phyloP scores from a whole-genome alignment of 2,113 vertebrate species.

The Rhinopomastus cyanomelas region DNA sequence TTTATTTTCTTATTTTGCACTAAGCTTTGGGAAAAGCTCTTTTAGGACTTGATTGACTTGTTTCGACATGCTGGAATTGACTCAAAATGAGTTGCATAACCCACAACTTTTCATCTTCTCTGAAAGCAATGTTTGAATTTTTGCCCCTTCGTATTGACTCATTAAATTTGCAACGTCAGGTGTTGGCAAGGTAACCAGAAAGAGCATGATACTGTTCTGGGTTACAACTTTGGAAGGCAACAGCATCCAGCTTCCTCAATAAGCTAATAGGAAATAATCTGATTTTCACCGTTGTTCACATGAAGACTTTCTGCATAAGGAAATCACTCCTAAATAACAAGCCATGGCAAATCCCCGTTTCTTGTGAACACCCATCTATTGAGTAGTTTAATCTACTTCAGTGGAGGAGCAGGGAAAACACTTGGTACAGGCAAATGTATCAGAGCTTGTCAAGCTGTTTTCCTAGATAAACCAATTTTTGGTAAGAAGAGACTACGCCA shows the following conservation, averaged over 20 bases:
- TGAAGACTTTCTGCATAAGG: not conserved
- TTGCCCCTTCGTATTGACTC: constrained; percentile 17
- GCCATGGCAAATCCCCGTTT: not conserved
- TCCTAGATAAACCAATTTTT: not conserved
- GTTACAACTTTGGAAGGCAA: not conserved
- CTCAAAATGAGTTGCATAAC: not conserved
- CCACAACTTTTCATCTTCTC: not conserved
- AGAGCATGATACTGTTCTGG: not conserved
- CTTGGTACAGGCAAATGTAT: not conserved
- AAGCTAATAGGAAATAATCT: not conserved
- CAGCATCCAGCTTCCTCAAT: not conserved
- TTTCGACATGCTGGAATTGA: not conserved
- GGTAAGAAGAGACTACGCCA: not conserved
- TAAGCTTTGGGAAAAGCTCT: not conserved
- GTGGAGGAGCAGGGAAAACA: not conserved
- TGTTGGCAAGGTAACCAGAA: not conserved
- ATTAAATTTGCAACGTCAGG: not conserved
- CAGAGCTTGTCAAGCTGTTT: not conserved
- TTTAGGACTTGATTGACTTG: not conserved
- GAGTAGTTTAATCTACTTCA: not conserved
- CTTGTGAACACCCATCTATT: not conserved
- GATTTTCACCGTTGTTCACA: not conserved
- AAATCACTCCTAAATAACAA: not conserved
- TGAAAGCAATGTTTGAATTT: not conserved
- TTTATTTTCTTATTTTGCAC: not conserved